Conservation (phyloP, 2,113 vertebrate genomes). For the Brevimyrus niger region DNA sequence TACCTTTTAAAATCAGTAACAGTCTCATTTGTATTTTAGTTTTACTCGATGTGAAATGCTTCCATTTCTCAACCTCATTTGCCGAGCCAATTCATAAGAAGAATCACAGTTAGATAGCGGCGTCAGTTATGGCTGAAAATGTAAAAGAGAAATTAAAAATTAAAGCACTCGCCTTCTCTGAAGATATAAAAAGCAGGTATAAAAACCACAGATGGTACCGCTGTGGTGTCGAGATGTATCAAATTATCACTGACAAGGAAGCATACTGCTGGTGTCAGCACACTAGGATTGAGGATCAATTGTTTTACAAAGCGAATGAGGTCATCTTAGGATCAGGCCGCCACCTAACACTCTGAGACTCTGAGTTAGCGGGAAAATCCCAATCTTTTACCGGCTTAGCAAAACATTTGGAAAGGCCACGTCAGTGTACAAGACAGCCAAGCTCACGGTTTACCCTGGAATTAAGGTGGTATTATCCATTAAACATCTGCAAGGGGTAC, state of each 20-base stretch:
- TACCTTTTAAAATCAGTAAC: neutral
- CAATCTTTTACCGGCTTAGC: neutral
- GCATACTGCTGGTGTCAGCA: neutral
- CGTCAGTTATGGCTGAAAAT: neutral
- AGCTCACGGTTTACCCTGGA: neutral
- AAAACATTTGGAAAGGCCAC: neutral
- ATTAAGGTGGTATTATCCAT: neutral
- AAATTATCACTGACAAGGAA: conserved; percentile 14
- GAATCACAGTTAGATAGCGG: neutral
- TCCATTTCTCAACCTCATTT: neutral
- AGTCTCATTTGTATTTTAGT: neutral
- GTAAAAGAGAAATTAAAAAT: conserved; percentile 11
- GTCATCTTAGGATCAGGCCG: neutral
- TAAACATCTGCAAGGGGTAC: neutral
- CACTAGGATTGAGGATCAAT: conserved; percentile 1
- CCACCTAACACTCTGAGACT: neutral
- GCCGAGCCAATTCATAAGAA: neutral
- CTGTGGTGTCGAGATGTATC: neutral
- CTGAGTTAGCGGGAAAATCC: neutral
- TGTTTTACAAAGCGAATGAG: neutral
- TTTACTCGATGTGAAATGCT: neutral
- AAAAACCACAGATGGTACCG: conserved; percentile 1
- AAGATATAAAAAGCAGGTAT: neutral
- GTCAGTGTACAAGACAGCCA: neutral
- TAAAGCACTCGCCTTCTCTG: neutral